These are phyloP conservation scores for Latrodectus geometricus DNA, from an alignment of 1,140 invertebrate species.

Conservation along the genomic window DNA sequence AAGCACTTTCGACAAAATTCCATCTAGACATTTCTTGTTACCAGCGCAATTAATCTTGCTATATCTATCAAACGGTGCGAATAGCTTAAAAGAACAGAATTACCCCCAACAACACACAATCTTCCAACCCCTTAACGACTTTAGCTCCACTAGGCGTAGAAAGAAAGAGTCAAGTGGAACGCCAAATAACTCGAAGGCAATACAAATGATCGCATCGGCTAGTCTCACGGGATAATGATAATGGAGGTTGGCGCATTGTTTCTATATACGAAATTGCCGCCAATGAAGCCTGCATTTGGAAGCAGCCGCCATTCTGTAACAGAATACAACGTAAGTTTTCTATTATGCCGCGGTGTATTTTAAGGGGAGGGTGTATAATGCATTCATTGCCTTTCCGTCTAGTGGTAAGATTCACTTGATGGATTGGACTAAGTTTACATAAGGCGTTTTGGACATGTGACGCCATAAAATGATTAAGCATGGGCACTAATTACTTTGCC, in stretches of 20 bases:
- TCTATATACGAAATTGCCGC: conserved; percentile 51
- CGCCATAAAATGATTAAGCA: no score
- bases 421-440: no score
- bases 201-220: conserved; percentile 45
- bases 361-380: conserved; percentile 14
- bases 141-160: neutral
- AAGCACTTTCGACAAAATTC: no score
- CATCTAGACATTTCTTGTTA: no score
- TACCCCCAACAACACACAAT: neutral
- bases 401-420: no score
- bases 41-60: no score
- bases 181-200: conserved; percentile 42
- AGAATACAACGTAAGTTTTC: conserved; percentile 14
- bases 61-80: neutral
- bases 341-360: conserved; percentile 9
- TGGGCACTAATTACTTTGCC: no score
- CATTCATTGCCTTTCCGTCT: no score
- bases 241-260: conserved; percentile 28
- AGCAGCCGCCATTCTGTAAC: conserved; percentile 23
- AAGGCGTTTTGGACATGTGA: no score
- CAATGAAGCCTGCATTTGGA: conserved; percentile 24
- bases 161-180: conserved; percentile 36
- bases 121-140: conserved; percentile 15
- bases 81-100: neutral
- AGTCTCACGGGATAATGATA: conserved; percentile 51